Conservation (phyloP, 2,797 vertebrate genomes). For the Anolis apletophallus region DNA sequence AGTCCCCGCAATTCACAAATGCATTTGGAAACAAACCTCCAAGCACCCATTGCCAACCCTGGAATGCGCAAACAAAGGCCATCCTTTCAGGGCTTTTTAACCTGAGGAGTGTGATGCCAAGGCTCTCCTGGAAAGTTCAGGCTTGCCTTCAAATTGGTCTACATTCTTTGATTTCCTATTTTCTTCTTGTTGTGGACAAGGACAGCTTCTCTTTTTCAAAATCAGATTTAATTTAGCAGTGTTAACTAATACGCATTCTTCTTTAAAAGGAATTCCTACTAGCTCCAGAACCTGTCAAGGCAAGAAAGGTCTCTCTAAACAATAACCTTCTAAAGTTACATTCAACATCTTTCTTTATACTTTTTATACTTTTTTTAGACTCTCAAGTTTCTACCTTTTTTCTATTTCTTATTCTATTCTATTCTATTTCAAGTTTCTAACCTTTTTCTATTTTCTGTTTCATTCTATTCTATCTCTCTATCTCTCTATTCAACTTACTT, state of each 20-base stretch:
- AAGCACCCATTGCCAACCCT: conserved; percentile 58
- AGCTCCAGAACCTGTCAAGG: conserved; percentile 66
- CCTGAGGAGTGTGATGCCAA: conserved; percentile 63
- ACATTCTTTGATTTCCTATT: conserved; percentile 63
- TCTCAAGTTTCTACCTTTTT: too few relatives aligned
- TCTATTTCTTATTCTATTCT: too few relatives aligned
- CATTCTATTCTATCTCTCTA: too few relatives aligned
- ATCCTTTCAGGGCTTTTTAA: conserved; percentile 65
- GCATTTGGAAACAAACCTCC: conserved; percentile 67
- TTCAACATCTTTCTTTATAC: too few relatives aligned
- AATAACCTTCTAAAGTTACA: conserved; percentile 44
- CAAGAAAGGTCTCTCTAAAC: conserved; percentile 60
- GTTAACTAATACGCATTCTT: conserved; percentile 62
- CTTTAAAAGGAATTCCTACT: conserved; percentile 31
- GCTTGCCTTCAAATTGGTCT: conserved; percentile 66
- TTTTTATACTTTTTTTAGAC: too few relatives aligned
- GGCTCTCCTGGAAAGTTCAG: conserved; percentile 62
- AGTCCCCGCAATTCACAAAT: conserved; percentile 70
- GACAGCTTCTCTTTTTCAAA: conserved; percentile 71
- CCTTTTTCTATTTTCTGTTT: too few relatives aligned
- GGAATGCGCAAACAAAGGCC: conserved; percentile 75
- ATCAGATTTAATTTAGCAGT: conserved; percentile 69
- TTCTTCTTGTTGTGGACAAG: conserved; percentile 66
- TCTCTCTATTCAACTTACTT: too few relatives aligned
- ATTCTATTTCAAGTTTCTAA: too few relatives aligned